Conservation (phyloP, 2,113 vertebrate species). For the Scartelaos histophorus region DNA sequence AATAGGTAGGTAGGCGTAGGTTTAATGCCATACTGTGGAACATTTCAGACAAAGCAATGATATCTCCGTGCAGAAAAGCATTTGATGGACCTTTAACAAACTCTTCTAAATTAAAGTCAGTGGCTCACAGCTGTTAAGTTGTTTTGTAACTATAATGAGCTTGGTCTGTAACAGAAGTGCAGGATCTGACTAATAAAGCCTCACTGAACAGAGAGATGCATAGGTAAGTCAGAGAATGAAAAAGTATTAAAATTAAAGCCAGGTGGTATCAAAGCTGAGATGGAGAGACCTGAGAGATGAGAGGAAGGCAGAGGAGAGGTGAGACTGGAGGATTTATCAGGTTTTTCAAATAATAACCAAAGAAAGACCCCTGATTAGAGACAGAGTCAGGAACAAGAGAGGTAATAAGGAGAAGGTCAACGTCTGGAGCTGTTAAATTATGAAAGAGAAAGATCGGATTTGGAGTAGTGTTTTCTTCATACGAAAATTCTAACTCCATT, state of each 20-base stretch:
- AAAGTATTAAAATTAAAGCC: constrained; percentile 32
- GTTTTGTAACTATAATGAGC: not conserved
- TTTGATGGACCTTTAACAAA: no score
- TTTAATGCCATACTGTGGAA: no score
- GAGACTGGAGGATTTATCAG: constrained; percentile 30
- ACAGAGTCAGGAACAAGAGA: constrained; percentile 10
- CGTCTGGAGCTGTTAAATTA: constrained; percentile 26
- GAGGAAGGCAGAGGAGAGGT: not conserved
- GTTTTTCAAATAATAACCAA: constrained; percentile 34
- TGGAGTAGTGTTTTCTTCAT: no score
- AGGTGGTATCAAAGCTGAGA: constrained; percentile 34
- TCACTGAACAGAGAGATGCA: not conserved
- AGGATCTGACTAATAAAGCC: not conserved
- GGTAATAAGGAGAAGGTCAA: constrained; percentile 29
- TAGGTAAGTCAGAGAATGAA: constrained; percentile 15
- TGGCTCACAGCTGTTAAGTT: not conserved
- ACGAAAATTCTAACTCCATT: no score
- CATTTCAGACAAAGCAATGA: no score
- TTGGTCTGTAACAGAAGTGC: not conserved
- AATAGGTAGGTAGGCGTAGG: no score
- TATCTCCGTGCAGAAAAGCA: no score
- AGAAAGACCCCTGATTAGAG: constrained; percentile 33
- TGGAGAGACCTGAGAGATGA: constrained; percentile 16
- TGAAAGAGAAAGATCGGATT: not conserved
- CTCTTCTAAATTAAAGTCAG: not conserved